Percentiles rank a stretch among this genome's conserved stretches.
These are phyloP conservation scores for Gymnocephalus cernua DNA, from an alignment of 2,113 vertebrate species.

Conservation along the genomic window DNA sequence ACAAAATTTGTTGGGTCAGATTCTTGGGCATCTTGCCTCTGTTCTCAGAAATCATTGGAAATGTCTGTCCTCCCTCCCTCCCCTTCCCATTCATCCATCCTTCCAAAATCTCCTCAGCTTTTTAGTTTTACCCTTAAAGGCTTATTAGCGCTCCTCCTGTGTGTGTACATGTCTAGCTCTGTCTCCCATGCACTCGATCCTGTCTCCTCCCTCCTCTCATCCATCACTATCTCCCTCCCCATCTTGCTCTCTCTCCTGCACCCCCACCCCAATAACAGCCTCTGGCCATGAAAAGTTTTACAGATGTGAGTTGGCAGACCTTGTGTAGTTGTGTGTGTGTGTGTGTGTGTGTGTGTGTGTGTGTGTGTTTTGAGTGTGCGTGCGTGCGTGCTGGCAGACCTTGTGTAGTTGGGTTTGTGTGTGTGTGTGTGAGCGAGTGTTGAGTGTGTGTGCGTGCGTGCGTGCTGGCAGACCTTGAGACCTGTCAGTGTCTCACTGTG, in stretches of 20 bases:
- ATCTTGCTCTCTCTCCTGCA: slow-evolving; percentile 8
- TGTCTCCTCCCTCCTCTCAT: slow-evolving; percentile 47
- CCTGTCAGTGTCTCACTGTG: slow-evolving; percentile 79
- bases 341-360: slow-evolving; percentile 22
- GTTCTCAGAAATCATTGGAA: slow-evolving; percentile 29
- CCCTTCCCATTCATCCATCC: slow-evolving; percentile 52
- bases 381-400: slow-evolving; percentile 71
- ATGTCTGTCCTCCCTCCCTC: slow-evolving; percentile 4
- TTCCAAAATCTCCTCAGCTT: slow-evolving; percentile 55
- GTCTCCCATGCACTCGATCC: slow-evolving; percentile 37
- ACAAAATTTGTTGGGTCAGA: slow-evolving; percentile 2
- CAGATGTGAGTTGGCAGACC: slow-evolving; percentile 82
- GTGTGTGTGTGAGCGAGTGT: slow-evolving; percentile 31
- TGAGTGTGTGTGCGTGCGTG: slow-evolving; percentile 10
- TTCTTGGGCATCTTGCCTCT: slow-evolving; percentile 21
- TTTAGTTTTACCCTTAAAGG: slow-evolving; percentile 71
- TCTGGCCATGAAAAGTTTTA: slow-evolving; percentile 81
- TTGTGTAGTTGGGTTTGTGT: slow-evolving; percentile 50
- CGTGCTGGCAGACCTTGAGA: slow-evolving; percentile 80
- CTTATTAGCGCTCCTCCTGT: slow-evolving; percentile 67
- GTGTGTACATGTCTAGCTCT: slow-evolving; percentile 52
- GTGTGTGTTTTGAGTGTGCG: slow-evolving; percentile 31
- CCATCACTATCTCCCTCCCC: slow-evolving; percentile 49
- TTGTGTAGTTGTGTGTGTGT: slow-evolving; percentile 57
- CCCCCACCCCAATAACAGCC: slow-evolving; percentile 66